These are phyloP conservation scores for Platycheirus rosarum DNA, from an alignment of 2,888 invertebrate species.

Conservation along the genomic window DNA sequence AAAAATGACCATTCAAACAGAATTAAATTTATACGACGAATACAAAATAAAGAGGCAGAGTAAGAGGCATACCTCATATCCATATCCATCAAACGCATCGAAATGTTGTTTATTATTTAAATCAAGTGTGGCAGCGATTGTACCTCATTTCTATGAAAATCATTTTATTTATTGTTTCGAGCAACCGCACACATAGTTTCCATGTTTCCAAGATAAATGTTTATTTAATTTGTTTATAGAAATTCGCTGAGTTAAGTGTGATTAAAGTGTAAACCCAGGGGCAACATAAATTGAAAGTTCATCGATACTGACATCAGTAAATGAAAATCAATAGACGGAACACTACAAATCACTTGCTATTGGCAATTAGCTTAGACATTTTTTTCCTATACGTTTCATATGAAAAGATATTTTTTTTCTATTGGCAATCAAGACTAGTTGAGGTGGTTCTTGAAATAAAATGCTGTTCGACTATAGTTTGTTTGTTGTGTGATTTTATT, in stretches of 20 bases:
- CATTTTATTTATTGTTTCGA: background rate
- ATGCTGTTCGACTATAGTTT: too few relatives aligned
- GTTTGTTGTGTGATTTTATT: too few relatives aligned
- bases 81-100: slow-evolving; percentile 5
- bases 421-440: too few relatives aligned
- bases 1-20: slow-evolving; percentile 37
- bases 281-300: slow-evolving; percentile 6
- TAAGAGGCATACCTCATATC: background rate
- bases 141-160: background rate
- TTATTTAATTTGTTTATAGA: background rate
- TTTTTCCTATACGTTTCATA: background rate
- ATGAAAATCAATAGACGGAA: slow-evolving; percentile 42
- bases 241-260: background rate
- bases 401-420: too few relatives aligned
- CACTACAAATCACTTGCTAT: slow-evolving; percentile 61
- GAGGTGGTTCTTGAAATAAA: too few relatives aligned
- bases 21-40: slow-evolving; percentile 19
- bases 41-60: background rate
- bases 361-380: slow-evolving; percentile 52
- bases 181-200: too few relatives aligned
- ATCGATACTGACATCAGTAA: background rate
- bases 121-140: background rate
- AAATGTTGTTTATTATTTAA: background rate
- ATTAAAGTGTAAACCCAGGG: slow-evolving; percentile 22
- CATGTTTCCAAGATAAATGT: background rate